Evolutionary conservation across 2,797 vertebrate species (phyloP).

Genomic region (Xiphophorus birchmanni): DNA sequence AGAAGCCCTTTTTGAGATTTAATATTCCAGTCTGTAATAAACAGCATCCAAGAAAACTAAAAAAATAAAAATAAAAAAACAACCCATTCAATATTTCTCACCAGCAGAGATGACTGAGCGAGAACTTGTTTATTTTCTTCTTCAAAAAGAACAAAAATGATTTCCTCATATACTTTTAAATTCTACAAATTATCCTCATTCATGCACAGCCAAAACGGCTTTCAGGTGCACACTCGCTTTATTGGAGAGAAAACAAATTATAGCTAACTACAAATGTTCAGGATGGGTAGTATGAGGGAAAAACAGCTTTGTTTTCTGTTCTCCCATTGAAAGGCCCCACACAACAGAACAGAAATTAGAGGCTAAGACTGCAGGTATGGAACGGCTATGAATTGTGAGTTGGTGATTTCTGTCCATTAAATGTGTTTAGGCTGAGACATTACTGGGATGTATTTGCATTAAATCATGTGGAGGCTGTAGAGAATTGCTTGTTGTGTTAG

Average conservation of each 20-base stretch:
- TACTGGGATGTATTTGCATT: constrained; percentile 17
- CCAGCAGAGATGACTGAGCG: background rate
- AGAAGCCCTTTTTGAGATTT: background rate
- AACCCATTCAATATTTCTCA: background rate
- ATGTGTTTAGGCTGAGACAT: constrained; percentile 36
- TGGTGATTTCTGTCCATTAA: constrained; percentile 21
- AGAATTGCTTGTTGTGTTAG: background rate
- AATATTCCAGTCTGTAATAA: background rate
- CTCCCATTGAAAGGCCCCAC: constrained; percentile 8
- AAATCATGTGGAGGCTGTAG: background rate
- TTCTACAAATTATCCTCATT: constrained; percentile 33
- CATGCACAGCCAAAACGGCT: constrained; percentile 16
- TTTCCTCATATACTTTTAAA: constrained; percentile 25
- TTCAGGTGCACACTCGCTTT: constrained; percentile 15
- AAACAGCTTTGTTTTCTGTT: constrained; percentile 41
- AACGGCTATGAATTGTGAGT: constrained; percentile 13
- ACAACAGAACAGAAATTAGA: constrained; percentile 8
- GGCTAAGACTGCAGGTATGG: constrained; percentile 11
- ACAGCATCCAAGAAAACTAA: background rate
- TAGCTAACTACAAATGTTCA: constrained; percentile 30
- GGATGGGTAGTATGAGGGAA: constrained; percentile 23
- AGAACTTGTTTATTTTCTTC: constrained; percentile 17
- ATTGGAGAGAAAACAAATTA: constrained; percentile 34
- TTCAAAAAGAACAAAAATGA: constrained; percentile 38
- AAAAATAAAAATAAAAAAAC: background rate